phyloP scores from a whole-genome alignment of 2,888 invertebrate genomes.

The Lasioglossum pauxillum region DNA sequence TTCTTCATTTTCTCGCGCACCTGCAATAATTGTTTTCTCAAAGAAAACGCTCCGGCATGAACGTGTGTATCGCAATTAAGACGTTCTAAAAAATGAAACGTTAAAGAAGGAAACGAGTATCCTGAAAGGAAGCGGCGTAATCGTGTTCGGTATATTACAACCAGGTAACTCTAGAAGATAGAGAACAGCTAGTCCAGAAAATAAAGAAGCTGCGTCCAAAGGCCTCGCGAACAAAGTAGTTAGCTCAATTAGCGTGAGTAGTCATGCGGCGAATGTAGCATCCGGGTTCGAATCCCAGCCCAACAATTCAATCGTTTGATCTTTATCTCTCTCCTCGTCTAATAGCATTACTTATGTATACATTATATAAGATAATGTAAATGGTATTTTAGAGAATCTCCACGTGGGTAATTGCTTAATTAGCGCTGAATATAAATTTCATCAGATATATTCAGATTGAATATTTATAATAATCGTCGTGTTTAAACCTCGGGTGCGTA shows the following conservation, averaged over 20 bases:
- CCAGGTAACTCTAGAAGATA: background rate
- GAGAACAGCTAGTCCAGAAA: background rate
- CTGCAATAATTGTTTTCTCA: background rate
- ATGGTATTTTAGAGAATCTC: background rate
- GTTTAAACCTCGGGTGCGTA: background rate
- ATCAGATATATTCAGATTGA: background rate
- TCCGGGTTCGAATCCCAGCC: constrained; percentile 19
- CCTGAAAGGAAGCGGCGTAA: background rate
- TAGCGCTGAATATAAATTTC: background rate
- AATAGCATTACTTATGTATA: constrained; percentile 9
- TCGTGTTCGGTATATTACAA: background rate
- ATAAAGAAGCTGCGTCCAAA: constrained; percentile 1
- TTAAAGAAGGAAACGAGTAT: background rate
- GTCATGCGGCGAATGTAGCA: constrained; percentile 3
- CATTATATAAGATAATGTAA: background rate
- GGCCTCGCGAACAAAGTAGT: background rate
- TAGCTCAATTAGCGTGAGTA: constrained; percentile 15
- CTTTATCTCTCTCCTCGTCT: background rate
- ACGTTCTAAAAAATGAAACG: background rate
- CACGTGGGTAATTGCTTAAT: constrained; percentile 1
- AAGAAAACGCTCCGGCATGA: background rate
- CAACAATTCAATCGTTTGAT: constrained; percentile 9
- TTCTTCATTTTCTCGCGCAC: background rate
- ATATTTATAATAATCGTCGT: background rate
- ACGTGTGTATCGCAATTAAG: background rate